phyloP scores from a whole-genome alignment of 2,888 invertebrate species.

The Cyclophora punctaria region DNA sequence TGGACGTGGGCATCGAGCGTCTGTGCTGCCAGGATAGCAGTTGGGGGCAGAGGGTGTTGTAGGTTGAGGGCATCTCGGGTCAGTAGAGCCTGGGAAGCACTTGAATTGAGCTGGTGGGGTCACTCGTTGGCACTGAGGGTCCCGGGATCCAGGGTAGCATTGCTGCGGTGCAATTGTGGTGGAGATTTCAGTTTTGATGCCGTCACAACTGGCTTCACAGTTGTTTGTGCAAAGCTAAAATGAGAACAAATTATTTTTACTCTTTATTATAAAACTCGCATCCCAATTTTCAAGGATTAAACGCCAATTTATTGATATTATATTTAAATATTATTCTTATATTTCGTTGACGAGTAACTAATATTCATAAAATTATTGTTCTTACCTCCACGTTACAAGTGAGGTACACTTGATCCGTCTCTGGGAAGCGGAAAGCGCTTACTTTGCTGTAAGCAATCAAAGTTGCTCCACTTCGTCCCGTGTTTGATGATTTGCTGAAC shows the following conservation, averaged over 20 bases:
- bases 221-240: constrained; percentile 58
- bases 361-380: background rate
- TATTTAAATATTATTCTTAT: too few relatives aligned
- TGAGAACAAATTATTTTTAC: too few relatives aligned
- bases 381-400: constrained; percentile 84
- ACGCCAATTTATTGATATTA: too few relatives aligned
- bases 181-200: constrained; percentile 42
- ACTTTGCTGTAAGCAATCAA: constrained; percentile 80
- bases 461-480: constrained; percentile 76
- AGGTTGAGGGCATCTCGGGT: constrained; percentile 36
- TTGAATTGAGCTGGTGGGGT: constrained; percentile 30
- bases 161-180: constrained; percentile 41
- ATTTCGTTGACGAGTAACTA: background rate
- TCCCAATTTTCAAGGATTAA: too few relatives aligned
- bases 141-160: constrained; percentile 46
- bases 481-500: constrained; percentile 77
- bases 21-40: constrained; percentile 27
- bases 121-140: constrained; percentile 44
- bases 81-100: constrained; percentile 41
- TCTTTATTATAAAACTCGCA: too few relatives aligned
- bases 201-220: constrained; percentile 54
- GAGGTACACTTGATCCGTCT: constrained; percentile 80
- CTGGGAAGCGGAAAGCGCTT: constrained; percentile 84
- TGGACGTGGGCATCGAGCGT: constrained; percentile 31
- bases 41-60: constrained; percentile 28